Conservation (phyloP, 2,888 invertebrate genomes). For the Drosophila siamana region DNA sequence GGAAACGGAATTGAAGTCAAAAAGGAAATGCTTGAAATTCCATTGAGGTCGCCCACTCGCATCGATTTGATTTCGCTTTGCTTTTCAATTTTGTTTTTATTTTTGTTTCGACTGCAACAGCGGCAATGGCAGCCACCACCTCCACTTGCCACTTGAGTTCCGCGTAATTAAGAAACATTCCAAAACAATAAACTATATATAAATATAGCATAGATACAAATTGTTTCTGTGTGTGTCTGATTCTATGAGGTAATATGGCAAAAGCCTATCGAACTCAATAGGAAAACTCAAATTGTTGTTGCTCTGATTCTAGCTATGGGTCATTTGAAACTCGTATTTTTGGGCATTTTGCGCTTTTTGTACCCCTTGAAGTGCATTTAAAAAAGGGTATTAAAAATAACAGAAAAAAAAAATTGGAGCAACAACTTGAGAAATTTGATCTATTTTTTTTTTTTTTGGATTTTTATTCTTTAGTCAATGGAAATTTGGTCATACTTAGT, state of each 20-base stretch:
- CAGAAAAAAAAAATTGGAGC: too few species aligned
- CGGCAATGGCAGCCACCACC: conserved; percentile 15
- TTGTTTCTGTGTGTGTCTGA: conserved; percentile 7
- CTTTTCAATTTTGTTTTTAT: conserved; percentile 18
- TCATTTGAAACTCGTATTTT: conserved; percentile 56
- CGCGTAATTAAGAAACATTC: conserved; percentile 78
- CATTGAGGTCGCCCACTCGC: conserved; percentile 52
- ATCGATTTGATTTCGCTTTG: conserved; percentile 29
- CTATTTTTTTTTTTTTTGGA: too few species aligned
- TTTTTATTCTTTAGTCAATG: too few species aligned
- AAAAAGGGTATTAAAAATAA: too few species aligned
- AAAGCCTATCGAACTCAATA: conserved; percentile 66
- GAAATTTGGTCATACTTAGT: too few species aligned
- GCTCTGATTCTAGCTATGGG: conserved; percentile 37
- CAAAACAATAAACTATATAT: conserved; percentile 71
- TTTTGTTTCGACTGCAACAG: conserved; percentile 31
- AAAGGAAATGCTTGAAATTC: conserved; percentile 71
- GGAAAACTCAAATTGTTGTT: conserved; percentile 44
- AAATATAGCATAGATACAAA: conserved; percentile 7
- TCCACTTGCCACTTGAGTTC: conserved; percentile 74
- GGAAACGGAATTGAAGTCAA: conserved; percentile 37
- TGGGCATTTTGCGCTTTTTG: conserved; percentile 33
- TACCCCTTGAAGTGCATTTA: conserved; percentile 40
- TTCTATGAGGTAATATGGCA: conserved; percentile 51
- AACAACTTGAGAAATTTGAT: too few species aligned